Evolutionary conservation across 30 jellyfish, hydroid and myxozoan genomes (phyloP).

Genomic region (Catostylus mosaicus): DNA sequence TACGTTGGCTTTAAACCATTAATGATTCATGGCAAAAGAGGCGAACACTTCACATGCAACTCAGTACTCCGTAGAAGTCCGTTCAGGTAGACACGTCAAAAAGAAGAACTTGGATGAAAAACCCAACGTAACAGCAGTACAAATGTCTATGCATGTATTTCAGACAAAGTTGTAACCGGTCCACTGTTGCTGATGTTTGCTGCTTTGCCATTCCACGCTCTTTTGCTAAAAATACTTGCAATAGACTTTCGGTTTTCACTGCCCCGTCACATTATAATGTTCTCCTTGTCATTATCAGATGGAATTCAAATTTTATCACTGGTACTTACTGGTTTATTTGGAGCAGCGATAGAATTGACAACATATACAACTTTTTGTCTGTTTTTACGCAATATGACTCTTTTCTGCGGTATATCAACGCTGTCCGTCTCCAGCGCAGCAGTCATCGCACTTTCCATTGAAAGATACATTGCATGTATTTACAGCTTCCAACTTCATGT

Average conservation of each 20-base stretch:
- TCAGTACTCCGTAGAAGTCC: too few relatives aligned
- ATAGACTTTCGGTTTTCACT: not conserved
- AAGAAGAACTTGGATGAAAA: too few relatives aligned
- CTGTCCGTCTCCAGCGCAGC: not conserved
- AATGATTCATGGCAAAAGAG: too few relatives aligned
- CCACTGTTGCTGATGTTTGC: too few relatives aligned
- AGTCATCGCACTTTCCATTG: not conserved
- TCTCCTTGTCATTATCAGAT: slow-evolving; percentile 9
- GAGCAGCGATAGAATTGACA: not conserved
- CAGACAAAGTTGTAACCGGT: too few relatives aligned
- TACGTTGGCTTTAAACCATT: too few relatives aligned
- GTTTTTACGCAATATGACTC: not conserved
- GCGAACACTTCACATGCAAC: too few relatives aligned
- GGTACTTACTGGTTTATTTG: not conserved
- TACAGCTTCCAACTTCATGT: slow-evolving; percentile 2
- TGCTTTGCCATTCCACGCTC: not conserved
- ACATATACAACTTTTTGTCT: not conserved
- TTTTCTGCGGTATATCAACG: not conserved
- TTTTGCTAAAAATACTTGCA: not conserved
- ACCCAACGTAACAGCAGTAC: too few relatives aligned
- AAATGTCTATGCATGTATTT: too few relatives aligned
- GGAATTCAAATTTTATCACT: not conserved
- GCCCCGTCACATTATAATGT: slow-evolving; percentile 2
- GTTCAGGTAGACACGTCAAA: too few relatives aligned
- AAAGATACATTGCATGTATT: slow-evolving; percentile 15